Percentiles rank a stretch among this genome's conserved stretches.
Evolutionary conservation across 2,888 invertebrate genomes (phyloP).

Genomic region (Oeneis ivallda): DNA sequence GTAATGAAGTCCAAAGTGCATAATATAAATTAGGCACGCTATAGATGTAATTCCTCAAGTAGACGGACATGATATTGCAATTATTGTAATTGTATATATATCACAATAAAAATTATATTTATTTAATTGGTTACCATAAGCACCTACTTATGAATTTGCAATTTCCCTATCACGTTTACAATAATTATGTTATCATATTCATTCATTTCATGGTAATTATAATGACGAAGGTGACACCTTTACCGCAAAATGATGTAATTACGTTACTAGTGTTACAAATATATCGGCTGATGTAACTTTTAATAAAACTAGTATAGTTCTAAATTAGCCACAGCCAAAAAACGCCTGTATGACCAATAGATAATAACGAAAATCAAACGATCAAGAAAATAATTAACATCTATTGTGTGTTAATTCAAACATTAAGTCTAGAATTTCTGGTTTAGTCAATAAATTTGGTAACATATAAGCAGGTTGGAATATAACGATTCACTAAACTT

Average conservation of each 20-base stretch:
- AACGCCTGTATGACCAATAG: conserved; percentile 6
- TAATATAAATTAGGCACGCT: not conserved
- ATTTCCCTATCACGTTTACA: conserved; percentile 18
- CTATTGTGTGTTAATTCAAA: conserved; percentile 21
- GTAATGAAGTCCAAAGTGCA: not conserved
- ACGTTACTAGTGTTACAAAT: conserved; percentile 35
- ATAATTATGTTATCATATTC: conserved; percentile 1
- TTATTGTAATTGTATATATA: not conserved
- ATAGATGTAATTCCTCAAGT: not conserved
- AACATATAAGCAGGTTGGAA: conserved; percentile 7
- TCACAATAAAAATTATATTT: no score
- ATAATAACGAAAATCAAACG: conserved; percentile 5
- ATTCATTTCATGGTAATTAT: conserved; percentile 26
- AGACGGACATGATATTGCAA: not conserved
- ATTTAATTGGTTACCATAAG: no score
- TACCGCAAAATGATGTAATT: conserved; percentile 39
- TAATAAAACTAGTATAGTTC: conserved; percentile 28
- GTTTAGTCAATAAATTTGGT: conserved; percentile 18
- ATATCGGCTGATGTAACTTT: conserved; percentile 33
- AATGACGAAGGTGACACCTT: conserved; percentile 37
- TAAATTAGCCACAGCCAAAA: conserved; percentile 16
- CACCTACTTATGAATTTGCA: not conserved
- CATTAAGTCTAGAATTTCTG: conserved; percentile 16
- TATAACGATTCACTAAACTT: not conserved
- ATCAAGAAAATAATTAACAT: conserved; percentile 10